phyloP scores from a whole-genome alignment of 2,888 invertebrate genomes.

The Gortyna flavago region DNA sequence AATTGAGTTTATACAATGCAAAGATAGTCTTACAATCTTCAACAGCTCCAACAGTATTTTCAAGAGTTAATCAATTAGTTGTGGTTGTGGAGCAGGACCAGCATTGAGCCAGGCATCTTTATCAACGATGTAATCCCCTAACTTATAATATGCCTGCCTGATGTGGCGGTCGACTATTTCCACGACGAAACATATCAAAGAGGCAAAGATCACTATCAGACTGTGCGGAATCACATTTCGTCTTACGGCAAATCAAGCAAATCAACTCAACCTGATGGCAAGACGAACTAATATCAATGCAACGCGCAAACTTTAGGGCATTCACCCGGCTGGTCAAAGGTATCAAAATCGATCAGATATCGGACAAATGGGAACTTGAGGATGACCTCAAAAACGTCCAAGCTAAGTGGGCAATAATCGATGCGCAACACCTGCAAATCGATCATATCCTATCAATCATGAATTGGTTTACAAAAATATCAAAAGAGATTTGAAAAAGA shows the following conservation, averaged over 20 bases:
- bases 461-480: too few relatives aligned
- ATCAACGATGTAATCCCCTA: too few relatives aligned
- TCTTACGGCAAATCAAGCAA: neutral
- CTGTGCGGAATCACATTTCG: neutral
- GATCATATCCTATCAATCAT: neutral
- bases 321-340: neutral
- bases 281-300: neutral
- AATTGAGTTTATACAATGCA: too few relatives aligned
- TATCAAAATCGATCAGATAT: neutral
- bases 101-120: too few relatives aligned
- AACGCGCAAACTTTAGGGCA: constrained; percentile 5
- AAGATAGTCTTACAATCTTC: too few relatives aligned
- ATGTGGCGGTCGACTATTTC: neutral
- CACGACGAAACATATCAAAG: neutral
- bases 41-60: too few relatives aligned
- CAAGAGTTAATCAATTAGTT: too few relatives aligned
- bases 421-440: neutral
- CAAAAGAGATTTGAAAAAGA: neutral
- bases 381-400: constrained; percentile 4
- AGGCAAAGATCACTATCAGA: neutral
- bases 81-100: too few relatives aligned
- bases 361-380: constrained; percentile 12
- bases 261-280: neutral
- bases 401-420: neutral
- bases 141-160: too few relatives aligned